Evolutionary conservation across 2,113 vertebrate genomes (phyloP).

Genomic region (Malurus elegans): DNA sequence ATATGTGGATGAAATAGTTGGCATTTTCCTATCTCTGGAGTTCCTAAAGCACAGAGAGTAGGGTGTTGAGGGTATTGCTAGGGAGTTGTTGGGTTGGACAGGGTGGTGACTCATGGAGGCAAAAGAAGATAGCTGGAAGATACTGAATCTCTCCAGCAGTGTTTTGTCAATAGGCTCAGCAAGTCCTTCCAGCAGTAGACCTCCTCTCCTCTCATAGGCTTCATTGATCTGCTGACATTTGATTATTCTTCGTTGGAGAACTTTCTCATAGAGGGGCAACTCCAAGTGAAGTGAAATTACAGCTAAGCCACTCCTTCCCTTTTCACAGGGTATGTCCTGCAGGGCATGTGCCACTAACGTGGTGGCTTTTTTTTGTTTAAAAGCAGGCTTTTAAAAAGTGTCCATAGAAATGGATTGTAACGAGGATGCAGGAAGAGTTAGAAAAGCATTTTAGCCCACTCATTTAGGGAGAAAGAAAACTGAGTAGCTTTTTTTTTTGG

Average conservation of each 20-base stretch:
- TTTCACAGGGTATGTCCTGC: fast-evolving
- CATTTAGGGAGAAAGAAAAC: background rate
- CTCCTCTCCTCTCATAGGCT: background rate
- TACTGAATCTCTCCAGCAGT: background rate
- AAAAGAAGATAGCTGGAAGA: background rate
- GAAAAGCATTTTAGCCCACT: background rate
- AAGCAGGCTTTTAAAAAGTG: background rate
- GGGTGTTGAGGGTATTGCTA: background rate
- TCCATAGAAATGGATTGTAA: background rate
- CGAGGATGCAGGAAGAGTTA: background rate
- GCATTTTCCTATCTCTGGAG: background rate
- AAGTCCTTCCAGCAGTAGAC: background rate
- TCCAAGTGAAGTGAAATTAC: no score
- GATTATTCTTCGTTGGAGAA: background rate
- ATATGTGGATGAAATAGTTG: background rate
- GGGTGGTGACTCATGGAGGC: background rate
- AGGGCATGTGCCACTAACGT: fast-evolving
- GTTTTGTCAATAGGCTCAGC: background rate
- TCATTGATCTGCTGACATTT: background rate
- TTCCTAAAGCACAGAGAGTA: background rate
- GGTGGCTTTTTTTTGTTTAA: background rate
- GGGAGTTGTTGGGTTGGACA: background rate
- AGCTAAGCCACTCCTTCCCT: background rate
- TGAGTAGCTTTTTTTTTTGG: background rate
- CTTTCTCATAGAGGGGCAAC: no score